Conservation (phyloP, 2,797 vertebrate genomes). For the Bovichtus variegatus region DNA sequence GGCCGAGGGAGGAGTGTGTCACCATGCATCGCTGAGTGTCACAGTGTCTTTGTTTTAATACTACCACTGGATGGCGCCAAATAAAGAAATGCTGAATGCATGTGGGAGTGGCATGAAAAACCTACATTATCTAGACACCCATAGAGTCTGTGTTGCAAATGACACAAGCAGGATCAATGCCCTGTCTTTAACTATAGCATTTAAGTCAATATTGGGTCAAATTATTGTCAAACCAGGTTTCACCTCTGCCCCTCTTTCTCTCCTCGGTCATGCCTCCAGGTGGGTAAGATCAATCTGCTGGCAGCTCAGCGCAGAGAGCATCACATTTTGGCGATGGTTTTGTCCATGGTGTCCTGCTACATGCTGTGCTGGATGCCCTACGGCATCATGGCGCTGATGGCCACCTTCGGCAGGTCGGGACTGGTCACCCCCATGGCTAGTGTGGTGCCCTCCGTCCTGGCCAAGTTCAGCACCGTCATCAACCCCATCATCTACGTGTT, state of each 20-base stretch:
- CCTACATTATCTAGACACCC: neutral
- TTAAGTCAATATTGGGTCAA: neutral
- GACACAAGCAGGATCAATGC: neutral
- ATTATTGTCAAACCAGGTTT: neutral
- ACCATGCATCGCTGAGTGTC: neutral
- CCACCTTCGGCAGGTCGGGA: constrained; percentile 80
- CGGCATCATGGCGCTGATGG: constrained; percentile 81
- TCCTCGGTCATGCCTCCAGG: constrained; percentile 51
- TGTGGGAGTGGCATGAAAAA: neutral
- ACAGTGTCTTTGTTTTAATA: neutral
- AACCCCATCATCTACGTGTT: constrained; percentile 88
- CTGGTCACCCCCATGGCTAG: constrained; percentile 80
- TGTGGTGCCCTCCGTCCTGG: constrained; percentile 85
- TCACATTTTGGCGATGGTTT: constrained; percentile 81
- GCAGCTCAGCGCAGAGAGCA: constrained; percentile 82
- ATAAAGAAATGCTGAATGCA: neutral
- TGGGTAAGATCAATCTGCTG: constrained; percentile 78
- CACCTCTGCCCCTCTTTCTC: neutral
- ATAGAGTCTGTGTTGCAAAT: neutral
- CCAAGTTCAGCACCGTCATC: constrained; percentile 87
- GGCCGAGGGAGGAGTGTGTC: neutral
- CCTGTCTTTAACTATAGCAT: neutral
- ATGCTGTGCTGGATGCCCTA: constrained; percentile 90
- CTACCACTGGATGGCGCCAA: constrained; percentile 29
- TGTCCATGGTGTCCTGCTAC: constrained; percentile 88